Evolutionary conservation across 2,888 invertebrate species (phyloP).

Genomic region (Caenorhabditis angaria): DNA sequence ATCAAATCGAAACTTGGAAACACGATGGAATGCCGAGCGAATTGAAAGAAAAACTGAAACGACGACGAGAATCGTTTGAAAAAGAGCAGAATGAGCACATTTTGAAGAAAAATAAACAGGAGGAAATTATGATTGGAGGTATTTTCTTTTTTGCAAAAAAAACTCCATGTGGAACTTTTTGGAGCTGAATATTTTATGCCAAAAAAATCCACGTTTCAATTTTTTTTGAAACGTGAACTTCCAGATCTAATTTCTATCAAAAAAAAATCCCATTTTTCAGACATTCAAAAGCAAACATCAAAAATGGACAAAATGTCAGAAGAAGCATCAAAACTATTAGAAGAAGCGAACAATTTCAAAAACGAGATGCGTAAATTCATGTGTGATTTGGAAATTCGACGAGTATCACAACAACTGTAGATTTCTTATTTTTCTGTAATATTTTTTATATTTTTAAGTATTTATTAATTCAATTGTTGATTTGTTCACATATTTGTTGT

Average conservation of each 20-base stretch:
- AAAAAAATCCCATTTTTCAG: conserved; percentile 13
- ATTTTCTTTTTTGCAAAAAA: neutral
- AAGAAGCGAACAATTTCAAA: neutral
- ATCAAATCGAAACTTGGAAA: conserved; percentile 28
- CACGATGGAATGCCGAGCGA: conserved; percentile 24
- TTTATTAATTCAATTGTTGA: too few relatives aligned
- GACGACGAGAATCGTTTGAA: conserved; percentile 33
- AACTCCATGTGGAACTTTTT: neutral
- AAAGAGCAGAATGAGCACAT: conserved; percentile 19
- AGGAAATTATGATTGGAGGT: conserved; percentile 19
- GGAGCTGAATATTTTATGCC: neutral
- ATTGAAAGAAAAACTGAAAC: conserved; percentile 32
- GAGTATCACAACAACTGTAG: conserved; percentile 1
- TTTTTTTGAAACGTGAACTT: neutral
- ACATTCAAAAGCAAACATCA: conserved; percentile 12
- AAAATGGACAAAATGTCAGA: conserved; percentile 10
- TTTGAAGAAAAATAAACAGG: conserved; percentile 27
- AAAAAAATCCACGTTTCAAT: neutral
- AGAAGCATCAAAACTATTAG: neutral
- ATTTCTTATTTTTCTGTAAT: neutral
- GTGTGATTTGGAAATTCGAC: neutral
- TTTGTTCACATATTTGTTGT: too few relatives aligned
- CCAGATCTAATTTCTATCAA: neutral
- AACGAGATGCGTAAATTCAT: neutral
- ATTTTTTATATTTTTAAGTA: conserved; percentile 3